Conservation (phyloP, 2,113 vertebrate species). For the Myiozetetes cayanensis region DNA sequence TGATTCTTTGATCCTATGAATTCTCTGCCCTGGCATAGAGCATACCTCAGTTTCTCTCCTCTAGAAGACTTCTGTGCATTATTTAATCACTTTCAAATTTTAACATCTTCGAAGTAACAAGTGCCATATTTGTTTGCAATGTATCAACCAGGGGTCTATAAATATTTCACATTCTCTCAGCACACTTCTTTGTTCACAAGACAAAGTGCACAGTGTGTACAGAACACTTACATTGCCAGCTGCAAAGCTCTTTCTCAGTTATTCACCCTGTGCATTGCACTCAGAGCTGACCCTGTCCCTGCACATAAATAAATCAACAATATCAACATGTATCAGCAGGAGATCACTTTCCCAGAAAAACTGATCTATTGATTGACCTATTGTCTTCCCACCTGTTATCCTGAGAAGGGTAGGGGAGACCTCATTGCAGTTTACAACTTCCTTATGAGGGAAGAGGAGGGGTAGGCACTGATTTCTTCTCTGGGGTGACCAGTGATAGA, state of each 20-base stretch:
- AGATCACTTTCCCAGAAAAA: background rate
- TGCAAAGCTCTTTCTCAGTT: background rate
- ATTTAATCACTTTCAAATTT: background rate
- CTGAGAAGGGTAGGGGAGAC: background rate
- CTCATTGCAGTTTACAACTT: background rate
- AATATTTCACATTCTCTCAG: background rate
- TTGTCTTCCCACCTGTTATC: background rate
- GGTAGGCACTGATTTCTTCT: background rate
- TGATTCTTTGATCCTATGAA: background rate
- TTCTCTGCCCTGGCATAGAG: background rate
- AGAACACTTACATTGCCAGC: background rate
- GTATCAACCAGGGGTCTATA: background rate
- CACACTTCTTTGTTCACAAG: background rate
- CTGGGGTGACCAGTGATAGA: background rate
- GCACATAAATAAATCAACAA: background rate
- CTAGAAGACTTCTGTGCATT: background rate
- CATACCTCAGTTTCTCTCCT: background rate
- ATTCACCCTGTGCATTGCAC: accelerated
- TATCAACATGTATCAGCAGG: background rate
- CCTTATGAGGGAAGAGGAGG: background rate
- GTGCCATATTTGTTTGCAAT: background rate
- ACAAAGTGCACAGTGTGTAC: too few species aligned
- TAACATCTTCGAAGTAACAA: background rate
- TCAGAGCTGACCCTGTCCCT: background rate
- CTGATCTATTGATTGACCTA: background rate